Evolutionary conservation across 2,113 vertebrate species (phyloP).

Genomic region (Amphiprion ocellaris): DNA sequence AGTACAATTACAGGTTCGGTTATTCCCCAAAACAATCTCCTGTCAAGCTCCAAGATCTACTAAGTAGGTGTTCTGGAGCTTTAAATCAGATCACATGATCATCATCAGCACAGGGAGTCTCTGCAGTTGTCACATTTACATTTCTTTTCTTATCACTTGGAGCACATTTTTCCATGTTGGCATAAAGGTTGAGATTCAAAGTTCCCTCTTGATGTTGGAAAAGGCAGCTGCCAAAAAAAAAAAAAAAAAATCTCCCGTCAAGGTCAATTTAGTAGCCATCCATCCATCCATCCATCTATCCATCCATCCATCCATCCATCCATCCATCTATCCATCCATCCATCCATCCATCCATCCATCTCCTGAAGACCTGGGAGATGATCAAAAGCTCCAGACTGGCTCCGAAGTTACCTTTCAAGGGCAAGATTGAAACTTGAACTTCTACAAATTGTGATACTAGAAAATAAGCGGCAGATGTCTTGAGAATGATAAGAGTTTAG

Average conservation of each 20-base stretch:
- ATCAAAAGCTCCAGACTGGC: constrained; percentile 7
- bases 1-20: too few species aligned
- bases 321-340: too few species aligned
- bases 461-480: constrained; percentile 26
- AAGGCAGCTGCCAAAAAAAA: background rate
- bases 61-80: background rate
- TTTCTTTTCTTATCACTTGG: too few species aligned
- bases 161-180: too few species aligned
- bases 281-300: background rate
- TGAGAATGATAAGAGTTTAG: background rate
- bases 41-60: too few species aligned
- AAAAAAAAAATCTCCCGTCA: background rate
- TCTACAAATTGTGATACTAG: background rate
- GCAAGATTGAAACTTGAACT: background rate
- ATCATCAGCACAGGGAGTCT: too few species aligned
- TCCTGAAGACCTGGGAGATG: background rate
- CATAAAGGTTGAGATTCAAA: too few species aligned
- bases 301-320: too few species aligned
- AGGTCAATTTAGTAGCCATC: background rate
- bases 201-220: background rate
- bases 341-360: background rate
- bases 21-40: too few species aligned
- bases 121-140: too few species aligned
- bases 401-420: background rate
- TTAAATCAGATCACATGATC: background rate